Evolutionary conservation across 2,113 vertebrate species (phyloP), one percentile per base, ranked within the genome.

Genomic region (Oreotrochilus melanogaster): DNA sequence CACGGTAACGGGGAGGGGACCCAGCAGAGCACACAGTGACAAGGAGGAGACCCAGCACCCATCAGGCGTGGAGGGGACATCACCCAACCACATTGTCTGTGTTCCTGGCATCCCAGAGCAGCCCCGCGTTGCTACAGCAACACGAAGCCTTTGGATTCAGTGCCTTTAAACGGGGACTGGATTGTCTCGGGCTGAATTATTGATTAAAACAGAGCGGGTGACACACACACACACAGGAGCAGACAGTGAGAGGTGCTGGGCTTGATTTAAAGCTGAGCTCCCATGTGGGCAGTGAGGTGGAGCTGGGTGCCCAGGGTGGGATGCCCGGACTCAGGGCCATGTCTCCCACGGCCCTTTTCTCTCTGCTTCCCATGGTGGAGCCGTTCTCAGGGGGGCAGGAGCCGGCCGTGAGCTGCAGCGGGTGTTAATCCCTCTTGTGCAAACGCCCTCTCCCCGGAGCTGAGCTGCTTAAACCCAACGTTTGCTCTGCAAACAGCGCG

Each of bases 111-210:
- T 83, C 94, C 94, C 70, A 2, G 90, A 92, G 96, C 90, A 94
- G 92, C 82, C 71, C 82, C 15, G 14, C 3, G 82, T 96, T 97
- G 94, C 96, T 35, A 89, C 88, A 88, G 96, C 96, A 97, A 96
- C 93, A 74, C 35, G 67, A 96, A 95, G 88, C 96, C 92, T 95
- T 94, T 43, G 93, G 69, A 96, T 94, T 80, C 78, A 25, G 69
- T 18, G 91, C 61, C 86, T 91, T 84, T 84, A 62, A 86, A 82
- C 4, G 45, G 93, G 96, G 92, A 94, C 78, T 12, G 42, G 89
- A 92, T 94, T 21, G 80, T 93, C 93, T 96, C 3, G 3, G 85
- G 60, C 93, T 97, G 96, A 96, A 95, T 97, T 96, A 97, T 96
- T 94, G 94, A 97, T 97, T 95, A 89, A 72, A 94, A 83, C 92